Base-by-base conservation (phyloP, 53 echinoderm and acorn worm species). In the Henricia sp. region DNA sequence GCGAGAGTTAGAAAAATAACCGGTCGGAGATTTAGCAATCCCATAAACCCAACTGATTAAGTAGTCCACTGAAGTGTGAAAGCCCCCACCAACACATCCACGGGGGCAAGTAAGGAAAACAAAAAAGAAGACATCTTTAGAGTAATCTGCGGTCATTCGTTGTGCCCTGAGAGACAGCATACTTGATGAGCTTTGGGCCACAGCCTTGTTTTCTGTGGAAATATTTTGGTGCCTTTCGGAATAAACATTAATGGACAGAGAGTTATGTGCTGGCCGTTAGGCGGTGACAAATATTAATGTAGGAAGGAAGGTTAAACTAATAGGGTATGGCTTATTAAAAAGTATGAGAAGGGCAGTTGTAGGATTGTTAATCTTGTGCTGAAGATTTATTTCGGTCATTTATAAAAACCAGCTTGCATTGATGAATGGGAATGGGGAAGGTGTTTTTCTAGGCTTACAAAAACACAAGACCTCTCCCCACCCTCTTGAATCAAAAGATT, bases 151-250 rank as follows among this genome's bases (percentile, higher is more conserved):
- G 6, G 30, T 53, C 53, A 53, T 53, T 53, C 53, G 21, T 5
- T 13, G 44, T 60, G 14, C 33, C 14, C 33, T 14, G 62, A 33
- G 19, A 32, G 23, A 63, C 32, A 34, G 19, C 80, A 80, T 64
- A 80, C 27, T 57, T 59, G 48, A 62, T 34, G 10, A 48, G 17
- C 30, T 24, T 57, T 37, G 30, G 26, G 59, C 39, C 76, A 76
- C 38, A 64, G 62, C n/a, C 44, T 62, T 80, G 80, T 80, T 80
- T 62, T 62, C 80, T 63, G 11, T 80, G 62, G 64, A 80, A 80
- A 80, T 80, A 80, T 62, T 80, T 44, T 62, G 77, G 44, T 43
- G 80, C 62, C 42, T 41, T 43, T 20, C 44, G 46, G 50, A n/a
- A 19, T 80, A 80, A 80, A 80, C 63, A 80, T 63, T 58, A 38